Evolutionary conservation across 2,113 vertebrate species (phyloP), one percentile per base, ranked within the genome.

Genomic region (Lontra canadensis): DNA sequence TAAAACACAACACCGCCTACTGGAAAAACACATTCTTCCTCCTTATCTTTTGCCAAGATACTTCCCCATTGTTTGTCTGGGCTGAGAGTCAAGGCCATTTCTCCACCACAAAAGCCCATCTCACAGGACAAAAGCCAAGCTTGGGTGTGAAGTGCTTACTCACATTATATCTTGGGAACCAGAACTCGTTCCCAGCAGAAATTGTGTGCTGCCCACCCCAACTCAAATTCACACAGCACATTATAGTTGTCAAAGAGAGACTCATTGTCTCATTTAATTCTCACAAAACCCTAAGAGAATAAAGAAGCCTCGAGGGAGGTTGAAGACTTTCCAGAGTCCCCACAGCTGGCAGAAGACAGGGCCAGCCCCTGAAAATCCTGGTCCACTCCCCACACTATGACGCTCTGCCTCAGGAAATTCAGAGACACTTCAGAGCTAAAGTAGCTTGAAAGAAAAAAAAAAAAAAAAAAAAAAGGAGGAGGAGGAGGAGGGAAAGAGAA

Each of bases 21-120:
- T 85, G 42, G 25, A 61, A 88, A 90, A 88, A 79, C 65, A 59
- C 44, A 34, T 59, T 76, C 42, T 80, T 85, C 29, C n/a, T 57
- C 44, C 42, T 82, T 57, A 71, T 57, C 57, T 59, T 74, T 71
- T 76, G 63, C 94, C 49, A 65, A 81, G 76, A 81, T n/a, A 36
- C 39, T 63, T 44, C 47, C n/a, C 71, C 47, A 15, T 36, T 69
- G 83, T 71, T 95, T 71, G 49, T 74, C 61, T 73, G 85, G 65
- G 26, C 67, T 47, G 23, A 80, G 82, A 65, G 15, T 36, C 69
- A 59, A 88, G 61, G 49, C 26, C 71, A 34, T 80, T 89, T 29
- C 88, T 93, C 55, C 47, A 52, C 42, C 26, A 36, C 31, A 34
- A 55, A 90, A 95, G 29, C 36, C 29, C 11, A 34, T 82, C 31